Evolutionary conservation across 37 sponge, comb jelly and placozoan genomes (phyloP).

Genomic region (Spongilla lacustris): DNA sequence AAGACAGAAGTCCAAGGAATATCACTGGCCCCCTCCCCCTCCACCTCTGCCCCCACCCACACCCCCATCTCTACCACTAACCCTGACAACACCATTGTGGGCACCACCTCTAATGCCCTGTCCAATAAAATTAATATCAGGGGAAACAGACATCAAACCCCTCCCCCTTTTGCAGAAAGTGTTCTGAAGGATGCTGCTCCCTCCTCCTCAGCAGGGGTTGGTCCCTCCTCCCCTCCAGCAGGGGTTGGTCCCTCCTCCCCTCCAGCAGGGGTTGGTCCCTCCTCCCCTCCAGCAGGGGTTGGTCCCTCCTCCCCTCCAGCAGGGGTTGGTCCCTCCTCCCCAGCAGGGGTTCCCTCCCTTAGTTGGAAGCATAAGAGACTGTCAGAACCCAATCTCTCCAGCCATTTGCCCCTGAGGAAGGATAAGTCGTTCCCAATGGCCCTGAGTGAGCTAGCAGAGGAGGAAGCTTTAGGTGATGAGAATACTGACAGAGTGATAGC

Average conservation of each 20-base stretch:
- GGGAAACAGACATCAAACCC: neutral
- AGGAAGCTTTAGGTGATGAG: neutral
- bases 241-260: no score
- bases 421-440: neutral
- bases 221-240: no score
- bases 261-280: no score
- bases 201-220: no score
- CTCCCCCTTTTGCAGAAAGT: neutral
- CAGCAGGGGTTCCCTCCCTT: neutral
- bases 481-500: conserved; percentile 21
- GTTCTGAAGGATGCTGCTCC: neutral
- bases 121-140: neutral
- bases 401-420: neutral
- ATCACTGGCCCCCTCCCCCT: neutral
- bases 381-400: neutral
- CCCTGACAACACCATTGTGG: neutral
- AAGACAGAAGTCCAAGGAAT: conserved; percentile 7
- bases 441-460: neutral
- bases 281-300: no score
- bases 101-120: neutral
- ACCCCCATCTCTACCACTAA: neutral
- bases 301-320: neutral
- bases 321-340: neutral
- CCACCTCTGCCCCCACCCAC: neutral
- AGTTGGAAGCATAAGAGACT: neutral